Base-by-base conservation (phyloP, 92 coral and sea anemone species). In the Paragorgia papillata region DNA sequence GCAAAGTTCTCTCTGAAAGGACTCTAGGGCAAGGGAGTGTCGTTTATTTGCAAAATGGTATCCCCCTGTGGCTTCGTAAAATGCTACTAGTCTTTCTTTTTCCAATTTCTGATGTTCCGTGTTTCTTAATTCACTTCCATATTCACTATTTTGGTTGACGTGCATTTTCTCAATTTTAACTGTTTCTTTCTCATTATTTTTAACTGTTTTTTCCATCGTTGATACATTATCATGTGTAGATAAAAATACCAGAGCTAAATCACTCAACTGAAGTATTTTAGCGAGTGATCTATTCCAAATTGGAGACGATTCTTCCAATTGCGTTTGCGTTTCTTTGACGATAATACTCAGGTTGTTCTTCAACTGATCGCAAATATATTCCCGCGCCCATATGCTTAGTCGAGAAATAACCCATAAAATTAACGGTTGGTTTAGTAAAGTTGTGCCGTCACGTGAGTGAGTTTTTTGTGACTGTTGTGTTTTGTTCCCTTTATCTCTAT, bases 361-460 rank as follows among this genome's bases (percentile, higher is more conserved):
- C n/a, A 15, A 9, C 68, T 34, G 28, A 18, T 1, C 44, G 20
- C 24, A 32, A 15, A 22, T 21, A 14, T 30, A 62, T 7, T 62
- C 43, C 26, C 44, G 30, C 26, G 68, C 43, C 68, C 68, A 62
- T 30, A 62, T 20, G 46, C 68, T 29, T 1, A 62, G 43, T 15
- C 20, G 44, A 31, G 21, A 35, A 3, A 32, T 32, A 18, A 41
- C 24, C 43, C 43, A 14, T 0, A 22, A 35, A 18, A 15, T 34
- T 62, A 62, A 21, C 2, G 68, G 68, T 14, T 62, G 68, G 33
- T 62, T 34, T 46, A 7, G 53, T 7, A 46, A 46, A 6, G 53
- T 15, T 6, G 17, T 6, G 15, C 53, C 2, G 12, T 15, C 53
- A 10, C 22, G 1, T 25, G 48, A 14, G 19, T 21, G 15, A 1